Base-by-base conservation (phyloP, 2,888 invertebrate species). In the Rhabditophanes sp. region DNA sequence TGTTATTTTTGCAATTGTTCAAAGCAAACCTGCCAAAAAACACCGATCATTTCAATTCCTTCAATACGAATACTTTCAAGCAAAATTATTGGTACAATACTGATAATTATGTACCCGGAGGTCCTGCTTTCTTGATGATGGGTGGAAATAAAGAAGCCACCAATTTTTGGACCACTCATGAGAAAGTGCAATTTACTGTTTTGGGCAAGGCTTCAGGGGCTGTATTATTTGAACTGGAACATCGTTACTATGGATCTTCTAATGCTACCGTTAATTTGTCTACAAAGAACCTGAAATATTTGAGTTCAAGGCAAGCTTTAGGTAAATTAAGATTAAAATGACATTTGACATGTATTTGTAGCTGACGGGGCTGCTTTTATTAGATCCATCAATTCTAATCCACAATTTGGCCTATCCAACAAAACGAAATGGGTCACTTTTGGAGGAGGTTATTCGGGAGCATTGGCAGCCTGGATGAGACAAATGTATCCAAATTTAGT, bases 81-180 rank as follows among this genome's bases (percentile, higher is more conserved):
- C n/a, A n/a, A n/a, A n/a, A n/a, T n/a, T 88, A 79, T 63, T 85
- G 75, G 66, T 74, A 78, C 1, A 85, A 82, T 66, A 74, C 75
- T 37, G 72, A 74, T 12, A 78, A 75, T 60, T 80, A 76, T 65
- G 74, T 77, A 55, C 68, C 69, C 11, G 76, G 75, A 28, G 82
- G 82, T 0, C 83, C 85, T 0, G 75, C 83, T n/a, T 90, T 90
- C 65, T 67, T 90, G 8, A 80, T 84, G 82, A 82, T 90, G 52
- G 87, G 87, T 1, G 88, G 88, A 3, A 88, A 90, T 70, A 85
- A 81, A 0, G 75, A 78, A 30, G 82, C 82, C 1, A 75, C 75
- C 45, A 72, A 78, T 1, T 74, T 76, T 46, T 88, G 87, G 87
- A 80, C 87, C 3, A 41, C 37, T 80, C 74, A 75, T 0, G 74